Conservation (phyloP, 2,113 vertebrate species). For the Cheilinus undulatus region DNA sequence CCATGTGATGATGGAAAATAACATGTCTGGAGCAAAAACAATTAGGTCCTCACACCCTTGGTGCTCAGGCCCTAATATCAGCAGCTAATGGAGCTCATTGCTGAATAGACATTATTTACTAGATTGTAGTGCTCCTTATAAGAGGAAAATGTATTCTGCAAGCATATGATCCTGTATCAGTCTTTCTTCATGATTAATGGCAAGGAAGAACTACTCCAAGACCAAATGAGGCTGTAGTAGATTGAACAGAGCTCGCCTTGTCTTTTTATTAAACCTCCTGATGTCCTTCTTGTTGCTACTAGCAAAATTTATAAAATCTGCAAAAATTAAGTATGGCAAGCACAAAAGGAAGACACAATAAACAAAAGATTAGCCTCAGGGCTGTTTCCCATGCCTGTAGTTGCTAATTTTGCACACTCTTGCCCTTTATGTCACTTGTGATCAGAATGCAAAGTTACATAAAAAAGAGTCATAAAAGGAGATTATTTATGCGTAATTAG, state of each 20-base stretch:
- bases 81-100: no score
- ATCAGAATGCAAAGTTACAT: conserved; percentile 25
- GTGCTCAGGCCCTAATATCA: no score
- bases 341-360: conserved; percentile 29
- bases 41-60: no score
- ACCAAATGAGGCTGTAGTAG: conserved; percentile 2
- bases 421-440: conserved; percentile 38
- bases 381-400: conserved; percentile 18
- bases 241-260: conserved; percentile 10
- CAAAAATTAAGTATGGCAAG: conserved; percentile 43
- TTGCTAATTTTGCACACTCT: conserved; percentile 36
- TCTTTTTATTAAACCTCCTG: conserved; percentile 1
- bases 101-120: no score
- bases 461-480: conserved; percentile 14
- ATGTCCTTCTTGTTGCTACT: conserved; percentile 19
- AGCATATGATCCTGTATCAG: neutral
- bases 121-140: neutral
- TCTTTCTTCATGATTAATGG: neutral
- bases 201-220: neutral
- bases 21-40: no score
- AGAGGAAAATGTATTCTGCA: neutral
- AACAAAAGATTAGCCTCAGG: conserved; percentile 30
- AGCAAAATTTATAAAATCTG: conserved; percentile 16
- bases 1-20: no score
- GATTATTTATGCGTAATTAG: conserved; percentile 38